Conservation (phyloP, 2,113 vertebrate species). For the Eretmochelys imbricata region DNA sequence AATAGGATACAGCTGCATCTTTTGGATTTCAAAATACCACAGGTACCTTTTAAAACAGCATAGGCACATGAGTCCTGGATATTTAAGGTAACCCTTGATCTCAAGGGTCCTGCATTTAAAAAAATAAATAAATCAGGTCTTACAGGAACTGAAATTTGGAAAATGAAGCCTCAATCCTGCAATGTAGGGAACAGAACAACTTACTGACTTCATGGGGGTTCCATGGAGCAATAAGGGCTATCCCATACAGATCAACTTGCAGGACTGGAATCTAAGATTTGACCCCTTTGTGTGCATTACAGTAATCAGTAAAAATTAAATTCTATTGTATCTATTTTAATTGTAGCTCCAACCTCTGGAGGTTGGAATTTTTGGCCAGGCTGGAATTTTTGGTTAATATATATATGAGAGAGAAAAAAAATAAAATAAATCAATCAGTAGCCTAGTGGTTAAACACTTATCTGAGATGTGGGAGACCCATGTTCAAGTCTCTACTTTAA, state of each 20-base stretch:
- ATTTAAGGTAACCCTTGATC: not conserved
- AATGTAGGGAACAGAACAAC: not conserved
- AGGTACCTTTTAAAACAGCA: conserved; percentile 73
- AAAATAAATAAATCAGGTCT: not conserved
- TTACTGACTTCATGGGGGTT: not conserved
- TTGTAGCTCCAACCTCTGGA: too few relatives aligned
- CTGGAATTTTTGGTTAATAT: too few relatives aligned
- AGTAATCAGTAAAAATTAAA: not conserved
- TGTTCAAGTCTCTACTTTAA: too few relatives aligned
- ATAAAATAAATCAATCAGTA: too few relatives aligned
- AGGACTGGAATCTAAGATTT: not conserved
- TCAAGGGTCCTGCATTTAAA: not conserved
- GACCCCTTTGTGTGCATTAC: not conserved
- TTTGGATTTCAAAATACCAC: conserved; percentile 87
- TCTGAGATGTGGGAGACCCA: too few relatives aligned
- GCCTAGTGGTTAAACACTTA: too few relatives aligned
- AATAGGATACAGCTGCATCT: conserved; percentile 85
- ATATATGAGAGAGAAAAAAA: too few relatives aligned
- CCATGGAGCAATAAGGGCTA: not conserved
- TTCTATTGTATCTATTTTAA: too few relatives aligned
- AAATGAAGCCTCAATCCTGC: not conserved
- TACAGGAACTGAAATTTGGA: too few relatives aligned
- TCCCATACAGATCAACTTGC: not conserved
- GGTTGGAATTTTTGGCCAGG: not conserved
- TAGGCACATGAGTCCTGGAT: not conserved